Percentiles rank a stretch among this genome's conserved stretches.
Conservation (phyloP, 2,797 vertebrate genomes). For the Girardinus metallicus region DNA sequence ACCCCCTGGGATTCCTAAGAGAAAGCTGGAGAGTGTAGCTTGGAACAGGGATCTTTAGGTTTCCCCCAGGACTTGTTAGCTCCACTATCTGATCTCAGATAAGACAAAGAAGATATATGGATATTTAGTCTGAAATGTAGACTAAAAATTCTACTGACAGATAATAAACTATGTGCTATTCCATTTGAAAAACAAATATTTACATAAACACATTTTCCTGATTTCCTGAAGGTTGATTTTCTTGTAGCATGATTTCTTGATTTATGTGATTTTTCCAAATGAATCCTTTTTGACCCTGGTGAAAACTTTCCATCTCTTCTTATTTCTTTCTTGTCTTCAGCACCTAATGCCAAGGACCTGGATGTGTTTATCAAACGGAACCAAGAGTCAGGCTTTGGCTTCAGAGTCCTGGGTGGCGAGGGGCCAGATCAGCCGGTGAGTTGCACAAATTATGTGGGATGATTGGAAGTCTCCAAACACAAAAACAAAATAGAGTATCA, state of each 20-base stretch:
- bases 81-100: background rate
- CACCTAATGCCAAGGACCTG: slow-evolving; percentile 93
- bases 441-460: background rate
- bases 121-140: background rate
- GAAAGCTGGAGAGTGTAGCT: background rate
- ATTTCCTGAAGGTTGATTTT: background rate
- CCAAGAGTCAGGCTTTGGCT: slow-evolving; percentile 97
- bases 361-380: slow-evolving; percentile 96
- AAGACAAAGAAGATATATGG: background rate
- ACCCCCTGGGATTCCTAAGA: background rate
- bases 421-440: slow-evolving; percentile 96
- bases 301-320: background rate
- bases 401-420: slow-evolving; percentile 96
- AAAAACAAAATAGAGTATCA: background rate
- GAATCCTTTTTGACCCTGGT: background rate
- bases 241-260: background rate
- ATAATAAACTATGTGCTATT: background rate
- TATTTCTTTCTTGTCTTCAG: slow-evolving; percentile 69
- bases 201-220: background rate
- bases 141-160: background rate
- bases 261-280: background rate
- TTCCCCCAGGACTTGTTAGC: background rate
- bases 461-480: background rate
- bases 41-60: background rate
- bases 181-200: background rate